Evolutionary conservation across 2,888 invertebrate species (phyloP).

Genomic region (Scrobipalpa costella): DNA sequence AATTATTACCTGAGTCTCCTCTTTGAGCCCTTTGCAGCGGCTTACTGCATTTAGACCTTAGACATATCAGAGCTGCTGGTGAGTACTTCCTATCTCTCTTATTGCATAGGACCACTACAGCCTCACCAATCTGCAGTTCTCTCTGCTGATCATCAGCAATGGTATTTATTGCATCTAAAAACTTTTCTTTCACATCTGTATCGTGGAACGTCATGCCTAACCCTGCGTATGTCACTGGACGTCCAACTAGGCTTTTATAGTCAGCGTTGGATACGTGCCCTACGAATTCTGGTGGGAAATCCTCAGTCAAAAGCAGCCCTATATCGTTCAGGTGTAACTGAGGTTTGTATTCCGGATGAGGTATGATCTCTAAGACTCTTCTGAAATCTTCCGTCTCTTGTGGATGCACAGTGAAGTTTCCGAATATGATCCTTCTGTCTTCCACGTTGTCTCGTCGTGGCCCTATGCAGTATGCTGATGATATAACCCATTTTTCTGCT

Average conservation of each 20-base stretch:
- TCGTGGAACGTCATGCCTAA: background rate
- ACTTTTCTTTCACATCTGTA: background rate
- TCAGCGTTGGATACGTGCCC: background rate
- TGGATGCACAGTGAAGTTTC: background rate
- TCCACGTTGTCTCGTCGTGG: background rate
- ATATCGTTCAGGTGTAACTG: background rate
- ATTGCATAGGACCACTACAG: background rate
- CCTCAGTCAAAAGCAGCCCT: background rate
- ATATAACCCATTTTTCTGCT: background rate
- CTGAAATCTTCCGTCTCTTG: background rate
- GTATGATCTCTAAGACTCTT: background rate
- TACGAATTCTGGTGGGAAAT: too few relatives aligned
- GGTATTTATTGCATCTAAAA: background rate
- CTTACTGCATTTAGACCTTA: constrained; percentile 2
- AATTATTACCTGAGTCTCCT: background rate
- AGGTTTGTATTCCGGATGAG: background rate
- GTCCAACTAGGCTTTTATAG: constrained; percentile 9
- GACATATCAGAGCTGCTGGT: background rate
- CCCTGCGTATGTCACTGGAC: background rate
- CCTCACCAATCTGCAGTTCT: background rate
- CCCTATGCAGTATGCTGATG: constrained; percentile 10
- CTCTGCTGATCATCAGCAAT: background rate
- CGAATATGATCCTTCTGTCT: constrained; percentile 8
- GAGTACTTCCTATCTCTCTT: background rate
- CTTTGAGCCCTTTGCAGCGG: background rate